Conservation (phyloP, 2,797 vertebrate species). For the Eurystomus glaucurus region DNA sequence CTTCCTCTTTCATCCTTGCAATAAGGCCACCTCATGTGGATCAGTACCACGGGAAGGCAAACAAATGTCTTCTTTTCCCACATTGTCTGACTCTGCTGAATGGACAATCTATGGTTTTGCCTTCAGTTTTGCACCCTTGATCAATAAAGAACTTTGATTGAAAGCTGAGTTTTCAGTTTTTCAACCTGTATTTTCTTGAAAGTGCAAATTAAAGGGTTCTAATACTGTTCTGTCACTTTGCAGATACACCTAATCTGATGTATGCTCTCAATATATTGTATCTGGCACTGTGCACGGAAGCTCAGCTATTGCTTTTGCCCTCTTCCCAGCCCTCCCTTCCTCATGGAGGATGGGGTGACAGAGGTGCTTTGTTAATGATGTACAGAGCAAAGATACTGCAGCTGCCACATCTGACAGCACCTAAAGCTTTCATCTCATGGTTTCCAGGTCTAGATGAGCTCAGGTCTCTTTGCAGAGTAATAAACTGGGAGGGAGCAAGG, state of each 20-base stretch:
- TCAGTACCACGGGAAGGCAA: neutral
- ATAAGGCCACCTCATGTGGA: neutral
- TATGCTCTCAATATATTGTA: neutral
- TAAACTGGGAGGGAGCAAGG: neutral
- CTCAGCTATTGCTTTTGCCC: neutral
- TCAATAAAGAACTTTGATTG: neutral
- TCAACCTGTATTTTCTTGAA: neutral
- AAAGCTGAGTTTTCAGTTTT: neutral
- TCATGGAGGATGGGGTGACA: neutral
- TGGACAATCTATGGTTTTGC: neutral
- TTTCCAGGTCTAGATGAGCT: neutral
- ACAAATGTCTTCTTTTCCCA: neutral
- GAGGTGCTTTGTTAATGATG: neutral
- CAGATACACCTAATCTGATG: neutral
- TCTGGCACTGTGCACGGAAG: neutral
- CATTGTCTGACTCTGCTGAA: neutral
- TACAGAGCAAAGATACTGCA: neutral
- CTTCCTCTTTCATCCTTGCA: neutral
- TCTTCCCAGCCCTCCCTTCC: neutral
- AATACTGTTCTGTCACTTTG: neutral
- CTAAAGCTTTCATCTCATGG: fast-evolving
- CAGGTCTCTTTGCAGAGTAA: neutral
- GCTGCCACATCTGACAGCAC: neutral
- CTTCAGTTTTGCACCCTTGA: neutral
- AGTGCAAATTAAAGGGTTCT: neutral